Evolutionary conservation across 2,113 vertebrate species (phyloP).

Genomic region (Anseranas semipalmata): DNA sequence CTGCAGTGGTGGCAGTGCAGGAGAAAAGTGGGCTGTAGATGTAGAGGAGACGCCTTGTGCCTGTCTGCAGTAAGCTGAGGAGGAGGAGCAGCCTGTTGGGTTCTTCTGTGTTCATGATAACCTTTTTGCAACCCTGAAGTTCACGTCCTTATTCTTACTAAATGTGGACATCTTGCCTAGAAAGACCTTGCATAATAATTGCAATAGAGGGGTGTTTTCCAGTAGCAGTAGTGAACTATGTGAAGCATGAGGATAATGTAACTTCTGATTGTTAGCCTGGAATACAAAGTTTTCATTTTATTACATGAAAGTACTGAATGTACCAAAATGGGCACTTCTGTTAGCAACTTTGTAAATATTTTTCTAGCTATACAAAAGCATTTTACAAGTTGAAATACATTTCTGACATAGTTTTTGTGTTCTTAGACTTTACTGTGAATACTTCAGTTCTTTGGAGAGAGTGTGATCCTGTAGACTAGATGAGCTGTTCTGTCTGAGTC

Average conservation of each 20-base stretch:
- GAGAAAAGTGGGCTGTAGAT: background rate
- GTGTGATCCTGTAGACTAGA: background rate
- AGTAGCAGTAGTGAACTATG: background rate
- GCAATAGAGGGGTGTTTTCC: background rate
- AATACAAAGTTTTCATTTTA: background rate
- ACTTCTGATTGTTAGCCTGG: background rate
- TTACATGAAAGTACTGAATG: background rate
- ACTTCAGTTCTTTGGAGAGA: background rate
- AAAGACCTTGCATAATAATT: background rate
- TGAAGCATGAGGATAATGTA: rapidly evolving
- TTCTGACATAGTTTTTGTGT: background rate
- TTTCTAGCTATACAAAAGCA: background rate
- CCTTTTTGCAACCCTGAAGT: background rate
- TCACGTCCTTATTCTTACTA: background rate
- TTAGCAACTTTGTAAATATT: background rate
- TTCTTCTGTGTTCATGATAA: background rate
- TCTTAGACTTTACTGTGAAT: background rate
- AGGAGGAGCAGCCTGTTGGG: background rate
- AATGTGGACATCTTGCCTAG: background rate
- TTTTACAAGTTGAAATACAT: background rate
- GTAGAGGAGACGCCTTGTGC: background rate
- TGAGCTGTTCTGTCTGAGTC: background rate
- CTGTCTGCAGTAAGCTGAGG: background rate
- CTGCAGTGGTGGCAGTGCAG: background rate
- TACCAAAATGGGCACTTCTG: background rate